Conservation (phyloP, 2,888 invertebrate species). For the Periphyllus acericola region DNA sequence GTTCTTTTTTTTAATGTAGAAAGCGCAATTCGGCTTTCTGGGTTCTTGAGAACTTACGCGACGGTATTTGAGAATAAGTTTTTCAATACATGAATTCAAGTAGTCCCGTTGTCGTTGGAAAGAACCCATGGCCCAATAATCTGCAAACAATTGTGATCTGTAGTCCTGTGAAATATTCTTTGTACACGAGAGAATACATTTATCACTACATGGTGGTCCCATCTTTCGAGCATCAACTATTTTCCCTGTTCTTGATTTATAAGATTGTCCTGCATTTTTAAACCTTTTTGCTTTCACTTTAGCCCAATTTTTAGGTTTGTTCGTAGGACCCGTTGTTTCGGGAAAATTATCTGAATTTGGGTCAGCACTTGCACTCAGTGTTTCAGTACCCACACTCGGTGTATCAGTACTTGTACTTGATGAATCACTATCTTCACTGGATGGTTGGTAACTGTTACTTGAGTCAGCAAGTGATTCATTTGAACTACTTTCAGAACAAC, state of each 20-base stretch:
- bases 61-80: conserved; percentile 8
- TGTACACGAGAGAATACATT: conserved; percentile 18
- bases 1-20: background rate
- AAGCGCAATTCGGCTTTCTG: conserved; percentile 10
- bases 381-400: conserved; percentile 1
- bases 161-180: conserved; percentile 13
- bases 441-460: background rate
- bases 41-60: conserved; percentile 5
- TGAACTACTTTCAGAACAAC: conserved; percentile 22
- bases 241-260: conserved; percentile 18
- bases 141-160: background rate
- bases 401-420: conserved; percentile 14
- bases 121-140: background rate
- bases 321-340: background rate
- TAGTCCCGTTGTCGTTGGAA: conserved; percentile 29
- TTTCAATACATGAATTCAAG: conserved; percentile 10
- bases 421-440: conserved; percentile 10
- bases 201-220: conserved; percentile 3
- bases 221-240: conserved; percentile 11
- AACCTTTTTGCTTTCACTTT: conserved; percentile 16
- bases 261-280: conserved; percentile 11
- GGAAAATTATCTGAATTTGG: background rate
- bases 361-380: background rate
- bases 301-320: conserved; percentile 4
- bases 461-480: background rate